Percentiles rank a stretch among this genome's conserved stretches.
These are phyloP conservation scores for Lates calcarifer DNA, from an alignment of 2,113 vertebrate species.

Conservation along the genomic window DNA sequence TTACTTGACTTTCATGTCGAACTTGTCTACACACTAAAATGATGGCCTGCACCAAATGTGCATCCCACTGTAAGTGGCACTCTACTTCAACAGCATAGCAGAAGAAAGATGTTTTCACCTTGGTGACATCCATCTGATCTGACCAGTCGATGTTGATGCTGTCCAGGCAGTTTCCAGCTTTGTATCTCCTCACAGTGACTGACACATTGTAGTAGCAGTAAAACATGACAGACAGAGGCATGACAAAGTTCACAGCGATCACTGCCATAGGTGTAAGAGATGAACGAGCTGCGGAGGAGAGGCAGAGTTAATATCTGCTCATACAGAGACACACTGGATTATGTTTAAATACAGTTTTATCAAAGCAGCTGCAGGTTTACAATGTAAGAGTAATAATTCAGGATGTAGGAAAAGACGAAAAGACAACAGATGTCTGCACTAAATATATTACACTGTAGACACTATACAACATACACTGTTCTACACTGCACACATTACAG, in stretches of 20 bases:
- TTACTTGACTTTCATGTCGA: too few relatives aligned
- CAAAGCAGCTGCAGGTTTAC: too few relatives aligned
- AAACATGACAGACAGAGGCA: slow-evolving; percentile 94
- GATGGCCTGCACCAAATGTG: background rate
- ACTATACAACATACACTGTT: too few relatives aligned
- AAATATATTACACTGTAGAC: too few relatives aligned
- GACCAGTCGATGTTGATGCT: slow-evolving; percentile 91
- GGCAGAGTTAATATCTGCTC: background rate
- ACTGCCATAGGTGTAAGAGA: slow-evolving; percentile 98
- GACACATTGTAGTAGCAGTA: slow-evolving; percentile 97
- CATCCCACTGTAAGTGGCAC: too few relatives aligned
- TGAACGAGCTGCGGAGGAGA: slow-evolving; percentile 88
- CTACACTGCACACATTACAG: too few relatives aligned
- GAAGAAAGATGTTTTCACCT: slow-evolving; percentile 83
- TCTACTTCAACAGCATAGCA: background rate
- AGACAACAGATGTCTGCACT: too few relatives aligned
- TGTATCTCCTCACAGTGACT: slow-evolving; percentile 85
- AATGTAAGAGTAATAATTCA: too few relatives aligned
- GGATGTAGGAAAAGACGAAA: too few relatives aligned
- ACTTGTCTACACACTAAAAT: too few relatives aligned
- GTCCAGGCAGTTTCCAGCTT: slow-evolving; percentile 83
- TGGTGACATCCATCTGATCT: slow-evolving; percentile 95
- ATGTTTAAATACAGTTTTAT: too few relatives aligned
- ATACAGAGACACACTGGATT: background rate
- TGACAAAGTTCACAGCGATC: slow-evolving; percentile 91